A percentile compares a stretch with the other conserved stretches of the same genome.
Conservation (phyloP, 1,140 invertebrate genomes). For the Nasonia vitripennis region DNA sequence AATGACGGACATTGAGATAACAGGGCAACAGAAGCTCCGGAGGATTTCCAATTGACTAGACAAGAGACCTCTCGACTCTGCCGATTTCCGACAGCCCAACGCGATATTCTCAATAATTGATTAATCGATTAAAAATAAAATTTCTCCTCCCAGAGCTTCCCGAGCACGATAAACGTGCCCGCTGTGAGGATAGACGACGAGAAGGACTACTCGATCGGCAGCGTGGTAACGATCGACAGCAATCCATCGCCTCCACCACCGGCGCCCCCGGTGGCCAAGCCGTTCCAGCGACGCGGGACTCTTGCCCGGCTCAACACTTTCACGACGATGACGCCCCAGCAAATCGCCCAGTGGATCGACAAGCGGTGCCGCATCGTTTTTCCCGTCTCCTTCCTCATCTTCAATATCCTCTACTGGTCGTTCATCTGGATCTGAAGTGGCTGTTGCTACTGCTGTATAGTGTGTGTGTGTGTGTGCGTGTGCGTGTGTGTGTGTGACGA, state of each 20-base stretch:
- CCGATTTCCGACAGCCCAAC: too few species aligned
- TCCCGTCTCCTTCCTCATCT: conserved; percentile 85
- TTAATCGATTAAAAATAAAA: too few species aligned
- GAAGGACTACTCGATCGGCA: conserved; percentile 75
- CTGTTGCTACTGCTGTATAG: too few species aligned
- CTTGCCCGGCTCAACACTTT: conserved; percentile 75
- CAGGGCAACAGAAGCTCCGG: neutral
- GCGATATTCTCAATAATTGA: too few species aligned
- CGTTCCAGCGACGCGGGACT: conserved; percentile 67
- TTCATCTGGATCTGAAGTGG: conserved; percentile 79
- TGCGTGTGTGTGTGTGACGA: too few species aligned
- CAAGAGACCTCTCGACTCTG: neutral
- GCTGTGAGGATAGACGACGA: conserved; percentile 80
- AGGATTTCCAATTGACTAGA: conserved; percentile 15
- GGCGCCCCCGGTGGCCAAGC: conserved; percentile 66
- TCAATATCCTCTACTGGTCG: conserved; percentile 91
- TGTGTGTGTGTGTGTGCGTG: too few species aligned
- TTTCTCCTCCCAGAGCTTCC: conserved; percentile 77
- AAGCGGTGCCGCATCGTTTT: conserved; percentile 85
- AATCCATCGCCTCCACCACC: conserved; percentile 63
- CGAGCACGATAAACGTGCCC: conserved; percentile 78
- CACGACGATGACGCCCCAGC: conserved; percentile 90
- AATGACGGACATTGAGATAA: too few species aligned
- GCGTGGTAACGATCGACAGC: conserved; percentile 68
- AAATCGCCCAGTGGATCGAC: conserved; percentile 92